Percentiles rank a stretch among this genome's conserved stretches.
Conservation (phyloP, 2,888 invertebrate genomes). For the Orgyia antiqua region DNA sequence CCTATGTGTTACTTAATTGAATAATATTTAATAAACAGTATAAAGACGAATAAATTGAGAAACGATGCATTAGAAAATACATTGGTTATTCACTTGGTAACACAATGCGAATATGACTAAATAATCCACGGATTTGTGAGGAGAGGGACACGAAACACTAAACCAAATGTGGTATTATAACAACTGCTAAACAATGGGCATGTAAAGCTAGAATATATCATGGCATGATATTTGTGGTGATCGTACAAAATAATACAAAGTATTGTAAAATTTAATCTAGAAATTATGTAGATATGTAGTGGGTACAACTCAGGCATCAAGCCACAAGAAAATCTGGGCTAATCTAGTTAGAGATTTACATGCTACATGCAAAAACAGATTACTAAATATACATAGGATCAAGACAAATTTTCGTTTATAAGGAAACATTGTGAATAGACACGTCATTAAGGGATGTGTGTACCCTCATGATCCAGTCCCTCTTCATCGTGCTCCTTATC, state of each 20-base stretch:
- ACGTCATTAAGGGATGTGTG: conserved; percentile 25
- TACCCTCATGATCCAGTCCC: conserved; percentile 65
- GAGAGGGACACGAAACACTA: conserved; percentile 8
- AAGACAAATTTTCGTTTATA: conserved; percentile 17
- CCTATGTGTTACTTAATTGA: conserved; percentile 1
- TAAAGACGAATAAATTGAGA: too few species aligned
- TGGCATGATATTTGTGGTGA: background rate
- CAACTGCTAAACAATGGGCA: too few species aligned
- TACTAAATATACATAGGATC: conserved; percentile 13
- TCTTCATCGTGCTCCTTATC: conserved; percentile 64
- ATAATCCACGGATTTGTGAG: conserved; percentile 9
- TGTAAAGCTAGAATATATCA: background rate
- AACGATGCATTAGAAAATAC: conserved; percentile 6
- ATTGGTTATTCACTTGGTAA: conserved; percentile 16
- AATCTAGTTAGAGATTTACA: too few species aligned
- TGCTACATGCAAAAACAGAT: conserved; percentile 41
- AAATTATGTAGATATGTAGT: too few species aligned
- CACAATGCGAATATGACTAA: conserved; percentile 9
- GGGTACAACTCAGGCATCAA: too few species aligned
- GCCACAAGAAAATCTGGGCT: too few species aligned
- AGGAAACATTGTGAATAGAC: conserved; percentile 18
- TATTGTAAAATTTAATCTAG: too few species aligned
- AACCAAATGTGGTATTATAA: conserved; percentile 3
- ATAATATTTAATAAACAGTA: too few species aligned
- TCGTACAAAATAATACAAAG: background rate